A percentile compares a stretch with the other conserved stretches of the same genome.
Conservation (phyloP, 2,113 vertebrate species). For the Pitta sordida region DNA sequence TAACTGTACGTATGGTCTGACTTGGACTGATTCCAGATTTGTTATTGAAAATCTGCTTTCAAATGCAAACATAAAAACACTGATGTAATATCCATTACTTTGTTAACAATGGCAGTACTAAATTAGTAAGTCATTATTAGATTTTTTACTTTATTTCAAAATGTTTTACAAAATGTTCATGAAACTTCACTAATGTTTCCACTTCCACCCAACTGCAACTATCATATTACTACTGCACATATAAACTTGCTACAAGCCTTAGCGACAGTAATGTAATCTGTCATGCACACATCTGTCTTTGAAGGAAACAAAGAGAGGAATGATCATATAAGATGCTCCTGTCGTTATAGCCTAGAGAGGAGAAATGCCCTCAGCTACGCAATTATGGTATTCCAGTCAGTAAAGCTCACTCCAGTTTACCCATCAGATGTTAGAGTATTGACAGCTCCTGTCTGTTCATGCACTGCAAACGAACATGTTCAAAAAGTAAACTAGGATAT, state of each 20-base stretch:
- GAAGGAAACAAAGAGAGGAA: neutral
- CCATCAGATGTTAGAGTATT: neutral
- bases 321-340: neutral
- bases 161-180: neutral
- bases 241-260: neutral
- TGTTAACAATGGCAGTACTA: neutral
- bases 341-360: neutral
- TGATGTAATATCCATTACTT: neutral
- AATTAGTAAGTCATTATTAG: neutral
- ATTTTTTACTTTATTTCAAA: neutral
- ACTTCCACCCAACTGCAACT: neutral
- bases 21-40: slow-evolving; percentile 25
- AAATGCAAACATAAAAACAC: slow-evolving; percentile 8
- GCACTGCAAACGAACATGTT: neutral
- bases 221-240: neutral
- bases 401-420: neutral
- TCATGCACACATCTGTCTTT: neutral
- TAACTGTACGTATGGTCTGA: neutral
- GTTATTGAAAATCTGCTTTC: slow-evolving; percentile 33
- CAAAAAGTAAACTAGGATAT: neutral
- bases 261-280: neutral
- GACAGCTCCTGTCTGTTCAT: neutral
- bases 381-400: neutral
- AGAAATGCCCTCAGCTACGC: slow-evolving; percentile 2
- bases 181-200: neutral